A percentile compares a stretch with the other conserved stretches of the same genome.
Conservation (phyloP, 2,888 invertebrate genomes). For the Mechanitis mazaeus region DNA sequence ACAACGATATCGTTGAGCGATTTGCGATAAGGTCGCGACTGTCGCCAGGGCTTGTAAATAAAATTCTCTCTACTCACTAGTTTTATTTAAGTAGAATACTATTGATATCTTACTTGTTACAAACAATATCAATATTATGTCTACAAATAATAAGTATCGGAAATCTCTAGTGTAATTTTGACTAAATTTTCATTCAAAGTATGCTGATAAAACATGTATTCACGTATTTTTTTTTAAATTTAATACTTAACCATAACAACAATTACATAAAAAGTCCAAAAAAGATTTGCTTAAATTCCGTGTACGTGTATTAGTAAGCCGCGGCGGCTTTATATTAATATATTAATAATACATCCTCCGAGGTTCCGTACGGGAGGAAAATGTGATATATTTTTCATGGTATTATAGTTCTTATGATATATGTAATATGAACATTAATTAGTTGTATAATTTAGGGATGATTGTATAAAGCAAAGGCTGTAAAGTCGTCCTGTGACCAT, state of each 20-base stretch:
- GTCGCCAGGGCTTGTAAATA: conserved; percentile 7
- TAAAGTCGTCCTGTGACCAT: conserved; percentile 55
- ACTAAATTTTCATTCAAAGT: background rate
- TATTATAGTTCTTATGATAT: conserved; percentile 12
- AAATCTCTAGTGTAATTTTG: too few species aligned
- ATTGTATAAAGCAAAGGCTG: conserved; percentile 42
- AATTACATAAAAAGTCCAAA: conserved; percentile 17
- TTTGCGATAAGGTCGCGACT: conserved; percentile 21
- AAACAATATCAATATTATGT: background rate
- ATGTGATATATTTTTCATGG: conserved; percentile 5
- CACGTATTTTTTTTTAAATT: background rate
- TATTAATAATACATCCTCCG: conserved; percentile 56
- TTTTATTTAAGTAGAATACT: background rate
- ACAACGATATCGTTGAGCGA: conserved; percentile 24
- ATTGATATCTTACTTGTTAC: conserved; percentile 17
- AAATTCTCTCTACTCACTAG: background rate
- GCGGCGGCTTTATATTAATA: conserved; percentile 37
- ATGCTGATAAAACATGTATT: background rate
- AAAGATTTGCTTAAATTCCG: conserved; percentile 22
- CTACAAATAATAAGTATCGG: background rate
- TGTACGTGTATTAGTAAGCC: conserved; percentile 19
- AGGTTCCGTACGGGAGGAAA: conserved; percentile 40
- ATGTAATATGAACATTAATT: conserved; percentile 8
- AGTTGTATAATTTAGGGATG: conserved; percentile 1
- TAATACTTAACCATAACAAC: conserved; percentile 8